Percentiles rank a stretch among this genome's conserved stretches.
These are phyloP conservation scores for Zaprionus taronus DNA, from an alignment of 1,140 invertebrate genomes.

Conservation along the genomic window DNA sequence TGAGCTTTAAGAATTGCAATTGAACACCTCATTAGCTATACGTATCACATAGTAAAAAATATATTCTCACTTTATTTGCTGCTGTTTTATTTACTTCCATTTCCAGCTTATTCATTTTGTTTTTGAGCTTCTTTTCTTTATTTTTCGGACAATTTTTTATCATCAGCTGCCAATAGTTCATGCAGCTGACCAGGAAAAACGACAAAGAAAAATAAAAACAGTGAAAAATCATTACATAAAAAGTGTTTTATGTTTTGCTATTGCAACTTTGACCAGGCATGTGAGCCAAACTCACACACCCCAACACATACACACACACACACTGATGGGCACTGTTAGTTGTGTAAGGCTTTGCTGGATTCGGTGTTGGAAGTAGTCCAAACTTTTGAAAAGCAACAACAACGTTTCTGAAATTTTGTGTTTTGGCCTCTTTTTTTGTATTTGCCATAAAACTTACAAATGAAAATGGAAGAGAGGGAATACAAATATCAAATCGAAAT, in stretches of 20 bases:
- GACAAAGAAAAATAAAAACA: slow-evolving; percentile 48
- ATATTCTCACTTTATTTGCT: not conserved
- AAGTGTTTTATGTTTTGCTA: slow-evolving; percentile 78
- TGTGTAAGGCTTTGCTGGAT: slow-evolving; percentile 40
- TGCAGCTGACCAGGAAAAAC: slow-evolving; percentile 64
- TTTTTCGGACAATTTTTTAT: slow-evolving; percentile 77
- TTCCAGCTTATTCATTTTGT: slow-evolving; percentile 10
- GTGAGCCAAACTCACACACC: slow-evolving; percentile 42
- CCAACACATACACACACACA: slow-evolving; percentile 16
- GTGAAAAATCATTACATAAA: slow-evolving; percentile 74
- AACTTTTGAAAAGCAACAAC: slow-evolving; percentile 55
- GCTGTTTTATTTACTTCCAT: not conserved
- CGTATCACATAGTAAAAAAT: not conserved
- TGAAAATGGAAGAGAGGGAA: slow-evolving; percentile 40
- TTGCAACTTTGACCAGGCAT: slow-evolving; percentile 77
- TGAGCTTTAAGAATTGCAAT: not conserved
- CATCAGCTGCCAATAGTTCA: slow-evolving; percentile 80
- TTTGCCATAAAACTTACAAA: slow-evolving; percentile 68
- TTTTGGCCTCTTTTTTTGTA: slow-evolving; percentile 45
- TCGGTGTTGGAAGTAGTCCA: slow-evolving; percentile 77
- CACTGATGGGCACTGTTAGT: slow-evolving; percentile 13
- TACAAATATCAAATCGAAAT: slow-evolving; percentile 72
- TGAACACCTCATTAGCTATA: not conserved
- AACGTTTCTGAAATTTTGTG: slow-evolving; percentile 34
- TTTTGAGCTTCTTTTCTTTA: slow-evolving; percentile 46